phyloP scores from a whole-genome alignment of 2,888 invertebrate species.

The Caenorhabditis drosophilae region DNA sequence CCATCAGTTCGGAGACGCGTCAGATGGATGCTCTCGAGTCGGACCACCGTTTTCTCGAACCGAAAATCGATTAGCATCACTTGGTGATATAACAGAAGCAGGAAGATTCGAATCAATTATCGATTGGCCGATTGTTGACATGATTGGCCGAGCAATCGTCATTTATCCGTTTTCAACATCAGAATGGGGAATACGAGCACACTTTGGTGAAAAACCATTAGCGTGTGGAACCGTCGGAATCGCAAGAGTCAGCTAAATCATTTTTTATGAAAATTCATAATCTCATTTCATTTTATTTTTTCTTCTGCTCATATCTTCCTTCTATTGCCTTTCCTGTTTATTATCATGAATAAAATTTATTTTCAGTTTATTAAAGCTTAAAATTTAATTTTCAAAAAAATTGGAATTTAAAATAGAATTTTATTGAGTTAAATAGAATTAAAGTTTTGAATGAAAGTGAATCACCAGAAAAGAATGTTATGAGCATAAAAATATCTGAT shows the following conservation, averaged over 20 bases:
- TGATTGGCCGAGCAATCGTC: constrained; percentile 47
- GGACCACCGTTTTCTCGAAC: constrained; percentile 38
- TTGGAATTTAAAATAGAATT: not conserved
- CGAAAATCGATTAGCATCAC: constrained; percentile 16
- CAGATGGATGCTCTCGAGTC: constrained; percentile 40
- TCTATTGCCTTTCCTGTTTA: not conserved
- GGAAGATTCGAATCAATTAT: constrained; percentile 42
- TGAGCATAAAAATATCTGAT: not conserved
- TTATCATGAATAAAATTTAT: not conserved
- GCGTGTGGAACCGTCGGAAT: constrained; percentile 53
- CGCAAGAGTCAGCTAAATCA: constrained; percentile 19
- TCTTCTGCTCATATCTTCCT: not conserved
- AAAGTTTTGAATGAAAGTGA: too few relatives aligned
- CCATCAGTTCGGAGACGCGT: constrained; percentile 51
- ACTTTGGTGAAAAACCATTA: constrained; percentile 37
- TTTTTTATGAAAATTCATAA: not conserved
- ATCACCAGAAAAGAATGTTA: not conserved
- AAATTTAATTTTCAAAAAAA: not conserved
- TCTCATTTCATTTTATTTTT: not conserved
- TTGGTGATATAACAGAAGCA: constrained; percentile 36
- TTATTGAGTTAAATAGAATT: too few relatives aligned
- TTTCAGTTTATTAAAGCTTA: not conserved
- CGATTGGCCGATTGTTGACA: constrained; percentile 48
- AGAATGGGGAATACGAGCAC: constrained; percentile 32
- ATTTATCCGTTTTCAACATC: constrained; percentile 47